A percentile compares a stretch with the other conserved stretches of the same genome.
Conservation (phyloP, 2,113 vertebrate genomes). For the Rhynchopsitta pachyrhyncha region DNA sequence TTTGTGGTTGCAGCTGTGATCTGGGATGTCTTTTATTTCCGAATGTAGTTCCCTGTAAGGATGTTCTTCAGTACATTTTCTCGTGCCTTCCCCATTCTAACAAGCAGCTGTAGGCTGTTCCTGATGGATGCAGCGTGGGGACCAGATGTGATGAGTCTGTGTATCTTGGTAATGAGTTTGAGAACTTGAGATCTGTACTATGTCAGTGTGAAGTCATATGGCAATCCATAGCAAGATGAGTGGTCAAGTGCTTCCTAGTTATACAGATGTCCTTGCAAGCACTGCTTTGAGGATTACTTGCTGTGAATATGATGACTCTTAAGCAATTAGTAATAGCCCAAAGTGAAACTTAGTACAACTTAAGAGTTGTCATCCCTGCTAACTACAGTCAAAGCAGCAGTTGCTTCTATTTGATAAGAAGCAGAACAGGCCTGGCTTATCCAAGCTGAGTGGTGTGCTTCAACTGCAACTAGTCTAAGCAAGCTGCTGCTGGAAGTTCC, state of each 20-base stretch:
- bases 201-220: neutral
- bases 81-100: neutral
- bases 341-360: neutral
- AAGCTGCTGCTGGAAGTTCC: neutral
- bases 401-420: neutral
- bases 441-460: neutral
- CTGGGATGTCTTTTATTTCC: neutral
- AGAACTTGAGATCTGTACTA: neutral
- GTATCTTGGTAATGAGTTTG: neutral
- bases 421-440: neutral
- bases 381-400: neutral
- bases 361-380: neutral
- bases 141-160: neutral
- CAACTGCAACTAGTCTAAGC: neutral
- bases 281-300: neutral
- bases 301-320: neutral
- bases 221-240: neutral
- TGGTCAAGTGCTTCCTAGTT: neutral
- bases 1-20: neutral
- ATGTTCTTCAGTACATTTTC: neutral
- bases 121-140: neutral
- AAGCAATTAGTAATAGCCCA: fast-evolving
- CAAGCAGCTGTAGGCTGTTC: neutral
- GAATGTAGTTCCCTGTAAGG: neutral
- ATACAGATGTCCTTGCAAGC: neutral